Evolutionary conservation across 1,140 invertebrate species (phyloP).

Genomic region (Luehdorfia chinensis): DNA sequence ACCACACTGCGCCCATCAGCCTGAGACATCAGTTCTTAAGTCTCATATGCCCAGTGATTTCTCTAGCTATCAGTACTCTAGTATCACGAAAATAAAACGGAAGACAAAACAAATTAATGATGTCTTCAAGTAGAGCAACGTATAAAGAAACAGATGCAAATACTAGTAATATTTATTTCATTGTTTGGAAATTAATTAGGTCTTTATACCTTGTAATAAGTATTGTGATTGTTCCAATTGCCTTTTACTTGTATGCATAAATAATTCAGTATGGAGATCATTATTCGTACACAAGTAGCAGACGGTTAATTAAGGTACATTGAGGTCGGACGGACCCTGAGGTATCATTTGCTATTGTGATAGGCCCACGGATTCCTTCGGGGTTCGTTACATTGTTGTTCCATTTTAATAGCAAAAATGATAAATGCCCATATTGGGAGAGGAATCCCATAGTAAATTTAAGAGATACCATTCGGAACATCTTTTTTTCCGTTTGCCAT

Average conservation of each 20-base stretch:
- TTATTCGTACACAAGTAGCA: constrained; percentile 39
- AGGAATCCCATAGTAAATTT: constrained; percentile 41
- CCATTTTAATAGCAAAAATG: constrained; percentile 72
- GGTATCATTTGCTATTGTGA: constrained; percentile 73
- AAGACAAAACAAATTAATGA: too few relatives aligned
- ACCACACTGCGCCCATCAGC: too few relatives aligned
- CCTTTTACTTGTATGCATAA: constrained; percentile 26
- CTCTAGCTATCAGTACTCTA: too few relatives aligned
- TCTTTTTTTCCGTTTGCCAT: constrained; percentile 21
- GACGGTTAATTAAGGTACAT: constrained; percentile 69
- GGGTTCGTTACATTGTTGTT: constrained; percentile 63
- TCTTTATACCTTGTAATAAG: constrained; percentile 1
- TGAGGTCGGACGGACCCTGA: constrained; percentile 50
- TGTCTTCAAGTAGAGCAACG: not conserved
- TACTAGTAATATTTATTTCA: too few relatives aligned
- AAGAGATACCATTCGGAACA: constrained; percentile 25
- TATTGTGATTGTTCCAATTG: constrained; percentile 20
- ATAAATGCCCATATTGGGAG: constrained; percentile 64
- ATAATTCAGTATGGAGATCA: constrained; percentile 34
- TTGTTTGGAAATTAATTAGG: constrained; percentile 4
- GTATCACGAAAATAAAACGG: too few relatives aligned
- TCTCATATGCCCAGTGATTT: too few relatives aligned
- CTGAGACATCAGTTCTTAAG: too few relatives aligned
- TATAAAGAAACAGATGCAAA: not conserved
- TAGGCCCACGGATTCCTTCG: constrained; percentile 61